A percentile compares a stretch with the other conserved stretches of the same genome.
phyloP scores from a whole-genome alignment of 2,113 vertebrate species.

The Uria lomvia region DNA sequence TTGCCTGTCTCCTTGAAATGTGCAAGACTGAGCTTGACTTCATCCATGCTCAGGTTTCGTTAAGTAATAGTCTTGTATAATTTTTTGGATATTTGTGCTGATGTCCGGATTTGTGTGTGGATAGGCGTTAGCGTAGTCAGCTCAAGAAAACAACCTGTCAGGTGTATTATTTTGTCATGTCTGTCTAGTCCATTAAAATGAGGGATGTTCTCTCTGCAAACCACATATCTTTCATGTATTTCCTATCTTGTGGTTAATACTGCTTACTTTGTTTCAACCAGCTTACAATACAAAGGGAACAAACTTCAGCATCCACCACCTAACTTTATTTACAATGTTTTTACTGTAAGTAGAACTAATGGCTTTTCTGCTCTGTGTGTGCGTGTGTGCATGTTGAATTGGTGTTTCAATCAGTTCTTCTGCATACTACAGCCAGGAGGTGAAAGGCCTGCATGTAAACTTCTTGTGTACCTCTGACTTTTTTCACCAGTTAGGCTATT shows the following conservation, averaged over 20 bases:
- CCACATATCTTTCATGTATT: fast-evolving
- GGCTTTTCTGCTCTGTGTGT: neutral
- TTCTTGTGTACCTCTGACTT: neutral
- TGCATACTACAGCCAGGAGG: neutral
- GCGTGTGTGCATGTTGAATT: neutral
- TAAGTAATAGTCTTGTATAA: neutral
- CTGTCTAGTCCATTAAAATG: neutral
- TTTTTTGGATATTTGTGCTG: neutral
- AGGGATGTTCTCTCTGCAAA: neutral
- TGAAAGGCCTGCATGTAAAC: slow-evolving; percentile 19
- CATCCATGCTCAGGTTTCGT: neutral
- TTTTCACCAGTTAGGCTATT: neutral
- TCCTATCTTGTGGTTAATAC: neutral
- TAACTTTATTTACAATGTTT: slow-evolving; percentile 36
- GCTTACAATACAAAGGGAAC: slow-evolving; percentile 29
- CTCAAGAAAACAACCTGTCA: neutral
- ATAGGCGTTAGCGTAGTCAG: neutral
- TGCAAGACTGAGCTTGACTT: neutral
- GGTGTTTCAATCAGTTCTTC: neutral
- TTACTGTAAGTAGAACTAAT: slow-evolving; percentile 32
- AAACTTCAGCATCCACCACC: slow-evolving; percentile 17
- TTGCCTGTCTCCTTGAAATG: neutral
- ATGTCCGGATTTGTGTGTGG: neutral
- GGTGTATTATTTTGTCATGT: neutral
- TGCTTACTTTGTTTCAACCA: slow-evolving; percentile 46